These are phyloP conservation scores for Dromas ardeola DNA, from an alignment of 2,113 vertebrate species.

Conservation along the genomic window DNA sequence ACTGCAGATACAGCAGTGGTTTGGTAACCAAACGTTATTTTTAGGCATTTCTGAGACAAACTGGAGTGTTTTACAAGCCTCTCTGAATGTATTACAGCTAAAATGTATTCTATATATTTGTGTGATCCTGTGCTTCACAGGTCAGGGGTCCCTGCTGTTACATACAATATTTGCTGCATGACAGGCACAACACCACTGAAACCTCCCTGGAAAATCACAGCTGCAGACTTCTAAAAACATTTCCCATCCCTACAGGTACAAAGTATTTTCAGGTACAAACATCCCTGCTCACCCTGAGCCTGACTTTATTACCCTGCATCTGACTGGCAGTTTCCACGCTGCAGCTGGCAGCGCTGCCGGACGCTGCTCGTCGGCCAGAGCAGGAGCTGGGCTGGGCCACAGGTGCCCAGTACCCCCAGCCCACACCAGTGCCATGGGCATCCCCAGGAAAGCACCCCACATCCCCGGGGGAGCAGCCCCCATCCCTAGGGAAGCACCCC, in stretches of 20 bases:
- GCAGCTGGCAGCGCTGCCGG: neutral
- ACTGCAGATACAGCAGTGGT: accelerated
- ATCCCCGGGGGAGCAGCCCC: neutral
- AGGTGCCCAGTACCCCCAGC: neutral
- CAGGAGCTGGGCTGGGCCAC: neutral
- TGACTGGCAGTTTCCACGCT: neutral
- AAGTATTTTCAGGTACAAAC: neutral
- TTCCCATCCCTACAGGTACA: neutral
- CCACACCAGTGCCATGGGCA: neutral
- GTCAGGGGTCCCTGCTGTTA: neutral
- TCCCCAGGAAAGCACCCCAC: neutral
- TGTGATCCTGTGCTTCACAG: neutral
- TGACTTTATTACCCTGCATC: accelerated
- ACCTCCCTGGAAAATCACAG: accelerated
- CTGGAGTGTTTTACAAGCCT: neutral
- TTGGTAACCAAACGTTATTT: accelerated
- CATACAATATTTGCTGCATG: neutral
- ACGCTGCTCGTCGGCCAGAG: neutral
- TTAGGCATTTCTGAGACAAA: neutral
- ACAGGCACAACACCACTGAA: neutral
- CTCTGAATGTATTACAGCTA: neutral
- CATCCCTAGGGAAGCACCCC: neutral
- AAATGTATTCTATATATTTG: accelerated
- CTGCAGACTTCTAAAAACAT: neutral
- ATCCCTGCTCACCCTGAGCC: neutral